These are phyloP conservation scores for Sinhomidia bicolor DNA, from an alignment of 2,888 invertebrate genomes.

Conservation along the genomic window DNA sequence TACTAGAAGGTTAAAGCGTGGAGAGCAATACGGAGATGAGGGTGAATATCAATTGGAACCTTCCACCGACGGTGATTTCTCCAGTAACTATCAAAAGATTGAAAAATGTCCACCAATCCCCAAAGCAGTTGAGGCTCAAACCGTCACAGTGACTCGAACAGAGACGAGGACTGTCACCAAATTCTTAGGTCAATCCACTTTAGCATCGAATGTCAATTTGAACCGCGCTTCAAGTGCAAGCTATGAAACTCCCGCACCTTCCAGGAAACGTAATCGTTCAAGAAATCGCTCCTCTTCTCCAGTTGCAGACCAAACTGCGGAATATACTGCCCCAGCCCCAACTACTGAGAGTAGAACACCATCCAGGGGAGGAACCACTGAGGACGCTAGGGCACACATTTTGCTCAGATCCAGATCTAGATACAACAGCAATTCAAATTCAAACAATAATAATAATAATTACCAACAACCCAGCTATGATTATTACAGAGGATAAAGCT, in stretches of 20 bases:
- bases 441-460: slow-evolving; percentile 53
- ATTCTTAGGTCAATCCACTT: slow-evolving; percentile 69
- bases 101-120: slow-evolving; percentile 77
- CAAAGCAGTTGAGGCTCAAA: slow-evolving; percentile 44
- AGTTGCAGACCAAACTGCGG: slow-evolving; percentile 51
- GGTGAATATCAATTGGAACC: slow-evolving; percentile 75
- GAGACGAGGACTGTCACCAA: slow-evolving; percentile 74
- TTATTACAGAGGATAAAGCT: slow-evolving; percentile 62
- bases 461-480: slow-evolving; percentile 70
- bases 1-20: slow-evolving; percentile 73
- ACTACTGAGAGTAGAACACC: slow-evolving; percentile 34
- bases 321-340: slow-evolving; percentile 31
- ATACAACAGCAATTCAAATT: slow-evolving; percentile 60
- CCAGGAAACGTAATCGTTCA: slow-evolving; percentile 54
- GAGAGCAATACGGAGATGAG: slow-evolving; percentile 74
- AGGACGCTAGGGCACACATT: slow-evolving; percentile 71
- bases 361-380: slow-evolving; percentile 37
- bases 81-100: slow-evolving; percentile 70
- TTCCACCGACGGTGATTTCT: slow-evolving; percentile 74
- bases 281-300: slow-evolving; percentile 39
- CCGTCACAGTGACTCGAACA: slow-evolving; percentile 68
- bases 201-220: slow-evolving; percentile 62
- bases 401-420: slow-evolving; percentile 69
- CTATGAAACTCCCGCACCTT: slow-evolving; percentile 37
- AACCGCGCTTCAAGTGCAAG: slow-evolving; percentile 49